phyloP scores from a whole-genome alignment of 2,113 vertebrate species.

The Chinchilla lanigera region DNA sequence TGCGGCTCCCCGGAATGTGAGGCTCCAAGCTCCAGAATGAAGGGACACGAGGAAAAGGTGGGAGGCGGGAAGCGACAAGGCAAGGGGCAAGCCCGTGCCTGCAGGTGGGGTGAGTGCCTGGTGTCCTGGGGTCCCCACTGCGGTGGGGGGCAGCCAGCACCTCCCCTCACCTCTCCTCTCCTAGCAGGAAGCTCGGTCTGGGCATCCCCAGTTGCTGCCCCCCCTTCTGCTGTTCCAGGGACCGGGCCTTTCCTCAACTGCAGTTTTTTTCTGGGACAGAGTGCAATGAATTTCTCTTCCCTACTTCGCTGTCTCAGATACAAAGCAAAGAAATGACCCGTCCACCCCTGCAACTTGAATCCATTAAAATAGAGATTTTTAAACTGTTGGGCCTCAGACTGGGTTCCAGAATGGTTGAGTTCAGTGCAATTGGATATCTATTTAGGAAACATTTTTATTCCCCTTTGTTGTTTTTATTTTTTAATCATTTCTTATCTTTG shows the following conservation, averaged over 20 bases:
- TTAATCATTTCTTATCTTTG: background rate
- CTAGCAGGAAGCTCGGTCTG: background rate
- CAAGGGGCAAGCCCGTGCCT: background rate
- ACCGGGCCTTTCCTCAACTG: background rate
- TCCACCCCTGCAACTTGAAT: background rate
- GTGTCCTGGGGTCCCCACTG: background rate
- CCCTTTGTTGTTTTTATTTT: conserved; percentile 22
- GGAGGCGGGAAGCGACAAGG: background rate
- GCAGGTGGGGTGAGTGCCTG: background rate
- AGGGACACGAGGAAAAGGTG: background rate
- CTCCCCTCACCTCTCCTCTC: background rate
- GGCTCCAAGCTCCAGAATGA: background rate
- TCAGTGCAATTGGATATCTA: background rate
- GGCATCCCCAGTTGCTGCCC: background rate
- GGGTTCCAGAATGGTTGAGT: background rate
- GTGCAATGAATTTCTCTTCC: background rate
- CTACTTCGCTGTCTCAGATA: background rate
- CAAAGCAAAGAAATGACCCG: conserved; percentile 23
- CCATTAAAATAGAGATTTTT: conserved; percentile 36
- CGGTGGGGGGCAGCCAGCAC: no score
- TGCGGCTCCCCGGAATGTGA: background rate
- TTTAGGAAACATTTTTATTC: conserved; percentile 35
- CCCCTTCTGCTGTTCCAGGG: background rate
- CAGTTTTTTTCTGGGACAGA: background rate
- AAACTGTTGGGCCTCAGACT: background rate